phyloP scores from a whole-genome alignment of 1,140 invertebrate species.

The Panulirus ornatus region DNA sequence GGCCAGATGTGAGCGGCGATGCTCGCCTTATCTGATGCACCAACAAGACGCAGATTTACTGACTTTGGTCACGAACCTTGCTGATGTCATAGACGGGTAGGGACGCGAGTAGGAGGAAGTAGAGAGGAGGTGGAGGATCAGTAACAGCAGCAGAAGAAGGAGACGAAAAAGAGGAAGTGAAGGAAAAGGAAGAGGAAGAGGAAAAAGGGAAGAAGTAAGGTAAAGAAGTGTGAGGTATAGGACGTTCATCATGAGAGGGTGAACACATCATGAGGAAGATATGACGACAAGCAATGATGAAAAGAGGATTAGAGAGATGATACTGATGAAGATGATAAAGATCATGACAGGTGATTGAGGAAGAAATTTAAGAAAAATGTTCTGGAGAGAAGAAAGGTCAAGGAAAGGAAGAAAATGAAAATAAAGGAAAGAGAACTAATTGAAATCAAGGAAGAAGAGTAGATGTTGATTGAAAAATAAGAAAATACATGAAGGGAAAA shows the following conservation, averaged over 20 bases:
- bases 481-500: not conserved
- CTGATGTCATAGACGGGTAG: slow-evolving; percentile 1
- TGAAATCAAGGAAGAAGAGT: not conserved
- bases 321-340: too few species aligned
- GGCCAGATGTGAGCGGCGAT: not conserved
- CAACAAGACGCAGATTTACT: slow-evolving; percentile 36
- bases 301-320: too few species aligned
- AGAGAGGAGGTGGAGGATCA: not conserved
- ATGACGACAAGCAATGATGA: too few species aligned
- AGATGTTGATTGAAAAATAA: not conserved
- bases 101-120: not conserved
- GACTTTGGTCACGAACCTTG: not conserved
- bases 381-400: not conserved
- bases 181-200: not conserved
- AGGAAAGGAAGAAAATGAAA: not conserved
- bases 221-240: too few species aligned
- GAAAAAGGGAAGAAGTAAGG: not conserved
- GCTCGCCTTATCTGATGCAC: slow-evolving; percentile 15
- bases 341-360: not conserved
- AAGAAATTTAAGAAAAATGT: not conserved
- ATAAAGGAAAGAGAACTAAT: not conserved
- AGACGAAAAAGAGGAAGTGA: not conserved
- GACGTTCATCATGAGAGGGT: too few species aligned
- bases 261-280: too few species aligned
- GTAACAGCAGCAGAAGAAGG: not conserved